These are phyloP conservation scores for Caradrina kadenii DNA, from an alignment of 2,888 invertebrate genomes.

Conservation along the genomic window DNA sequence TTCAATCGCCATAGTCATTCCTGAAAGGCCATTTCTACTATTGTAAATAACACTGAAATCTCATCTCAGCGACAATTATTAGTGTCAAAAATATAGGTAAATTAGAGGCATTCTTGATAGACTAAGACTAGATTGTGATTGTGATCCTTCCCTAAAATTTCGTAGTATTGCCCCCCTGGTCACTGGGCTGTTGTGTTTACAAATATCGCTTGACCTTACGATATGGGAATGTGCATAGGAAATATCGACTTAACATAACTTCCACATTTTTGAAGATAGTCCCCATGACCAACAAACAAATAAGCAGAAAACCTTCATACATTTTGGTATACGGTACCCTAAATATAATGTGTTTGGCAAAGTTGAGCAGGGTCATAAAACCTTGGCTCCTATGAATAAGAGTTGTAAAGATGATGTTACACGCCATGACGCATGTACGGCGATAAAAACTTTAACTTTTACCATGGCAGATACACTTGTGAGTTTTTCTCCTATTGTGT, in stretches of 20 bases:
- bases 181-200: background rate
- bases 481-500: slow-evolving; percentile 25
- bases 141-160: too few species aligned
- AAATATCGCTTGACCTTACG: background rate
- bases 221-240: slow-evolving; percentile 6
- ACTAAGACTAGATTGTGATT: too few species aligned
- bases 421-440: slow-evolving; percentile 51
- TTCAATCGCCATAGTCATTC: background rate
- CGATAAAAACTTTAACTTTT: slow-evolving; percentile 57
- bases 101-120: too few species aligned
- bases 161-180: too few species aligned
- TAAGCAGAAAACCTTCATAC: slow-evolving; percentile 26
- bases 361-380: slow-evolving; percentile 53
- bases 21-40: too few species aligned
- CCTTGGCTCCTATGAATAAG: slow-evolving; percentile 60
- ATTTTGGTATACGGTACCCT: slow-evolving; percentile 35
- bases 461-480: slow-evolving; percentile 31
- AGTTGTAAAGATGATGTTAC: slow-evolving; percentile 65
- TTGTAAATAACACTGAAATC: too few species aligned
- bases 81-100: too few species aligned
- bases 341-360: slow-evolving; percentile 54
- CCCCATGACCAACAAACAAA: slow-evolving; percentile 23
- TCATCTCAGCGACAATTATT: too few species aligned
- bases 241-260: slow-evolving; percentile 19
- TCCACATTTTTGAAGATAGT: slow-evolving; percentile 21